These are phyloP conservation scores for Lutjanus argentimaculatus DNA, from an alignment of 2,797 vertebrate genomes.

Conservation along the genomic window DNA sequence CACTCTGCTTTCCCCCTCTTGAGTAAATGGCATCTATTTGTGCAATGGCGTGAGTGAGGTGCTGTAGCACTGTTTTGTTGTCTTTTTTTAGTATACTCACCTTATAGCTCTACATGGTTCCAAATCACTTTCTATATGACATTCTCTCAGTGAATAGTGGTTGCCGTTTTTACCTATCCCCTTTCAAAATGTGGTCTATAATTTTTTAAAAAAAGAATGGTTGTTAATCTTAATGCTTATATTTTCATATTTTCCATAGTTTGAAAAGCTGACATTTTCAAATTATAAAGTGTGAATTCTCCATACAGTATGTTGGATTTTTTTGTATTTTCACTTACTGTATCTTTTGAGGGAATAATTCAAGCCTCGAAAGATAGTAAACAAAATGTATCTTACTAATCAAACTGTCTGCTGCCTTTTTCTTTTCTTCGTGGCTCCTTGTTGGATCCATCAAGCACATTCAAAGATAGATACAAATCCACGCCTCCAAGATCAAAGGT, in stretches of 20 bases:
- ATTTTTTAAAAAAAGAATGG: conserved; percentile 12
- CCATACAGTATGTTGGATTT: background rate
- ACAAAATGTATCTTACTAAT: background rate
- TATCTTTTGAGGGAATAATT: conserved; percentile 11
- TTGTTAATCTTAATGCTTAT: background rate
- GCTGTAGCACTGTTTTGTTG: background rate
- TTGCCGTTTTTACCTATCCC: background rate
- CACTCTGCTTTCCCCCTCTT: conserved; percentile 45
- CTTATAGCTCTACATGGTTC: conserved; percentile 19
- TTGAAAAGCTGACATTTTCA: conserved; percentile 32
- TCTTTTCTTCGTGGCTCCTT: background rate
- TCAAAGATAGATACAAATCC: background rate
- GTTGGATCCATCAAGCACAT: background rate
- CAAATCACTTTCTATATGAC: conserved; percentile 33
- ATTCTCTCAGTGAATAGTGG: conserved; percentile 35
- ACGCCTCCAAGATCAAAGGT: background rate
- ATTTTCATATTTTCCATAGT: background rate
- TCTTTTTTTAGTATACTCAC: conserved; percentile 12
- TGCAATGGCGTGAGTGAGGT: conserved; percentile 31
- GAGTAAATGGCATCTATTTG: conserved; percentile 62
- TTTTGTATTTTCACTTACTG: background rate
- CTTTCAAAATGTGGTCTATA: conserved; percentile 41
- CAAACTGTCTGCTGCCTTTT: background rate
- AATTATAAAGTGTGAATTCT: background rate
- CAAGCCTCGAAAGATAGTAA: background rate